Conservation (phyloP, 30 jellyfish, hydroid and myxozoan genomes). For the Aurelia coerulea region DNA sequence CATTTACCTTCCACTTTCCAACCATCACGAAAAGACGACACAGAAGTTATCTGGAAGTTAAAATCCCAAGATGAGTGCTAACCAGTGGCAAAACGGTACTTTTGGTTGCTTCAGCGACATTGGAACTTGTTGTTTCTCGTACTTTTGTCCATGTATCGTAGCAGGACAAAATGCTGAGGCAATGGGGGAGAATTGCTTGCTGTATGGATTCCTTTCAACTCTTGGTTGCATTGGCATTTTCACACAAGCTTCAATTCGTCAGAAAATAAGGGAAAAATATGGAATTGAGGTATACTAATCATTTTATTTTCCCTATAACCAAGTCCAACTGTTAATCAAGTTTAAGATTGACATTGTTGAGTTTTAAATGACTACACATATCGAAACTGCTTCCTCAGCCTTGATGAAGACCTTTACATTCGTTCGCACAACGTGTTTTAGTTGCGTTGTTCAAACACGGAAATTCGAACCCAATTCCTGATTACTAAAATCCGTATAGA, state of each 20-base stretch:
- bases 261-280: slow-evolving; percentile 82
- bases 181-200: slow-evolving; percentile 79
- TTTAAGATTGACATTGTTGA: too few species aligned
- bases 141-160: slow-evolving; percentile 82
- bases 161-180: slow-evolving; percentile 97
- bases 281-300: slow-evolving; percentile 69
- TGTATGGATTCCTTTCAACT: slow-evolving; percentile 81
- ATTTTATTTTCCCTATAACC: too few species aligned
- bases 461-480: too few species aligned
- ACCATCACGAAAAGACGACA: too few species aligned
- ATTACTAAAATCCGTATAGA: too few species aligned
- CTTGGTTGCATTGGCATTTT: slow-evolving; percentile 83
- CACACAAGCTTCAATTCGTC: slow-evolving; percentile 84
- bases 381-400: too few species aligned
- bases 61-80: slow-evolving; percentile 35
- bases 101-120: slow-evolving; percentile 86
- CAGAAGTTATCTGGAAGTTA: neutral
- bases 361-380: too few species aligned
- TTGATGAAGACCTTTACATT: too few species aligned
- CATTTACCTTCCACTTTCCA: too few species aligned
- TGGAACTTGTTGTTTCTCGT: slow-evolving; percentile 78
- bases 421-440: too few species aligned
- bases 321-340: too few species aligned
- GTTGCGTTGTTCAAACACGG: too few species aligned
- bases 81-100: slow-evolving; percentile 81